Percentiles rank a stretch among this genome's conserved stretches.
Conservation (phyloP, 2,888 invertebrate genomes). For the Pheosia tremula region DNA sequence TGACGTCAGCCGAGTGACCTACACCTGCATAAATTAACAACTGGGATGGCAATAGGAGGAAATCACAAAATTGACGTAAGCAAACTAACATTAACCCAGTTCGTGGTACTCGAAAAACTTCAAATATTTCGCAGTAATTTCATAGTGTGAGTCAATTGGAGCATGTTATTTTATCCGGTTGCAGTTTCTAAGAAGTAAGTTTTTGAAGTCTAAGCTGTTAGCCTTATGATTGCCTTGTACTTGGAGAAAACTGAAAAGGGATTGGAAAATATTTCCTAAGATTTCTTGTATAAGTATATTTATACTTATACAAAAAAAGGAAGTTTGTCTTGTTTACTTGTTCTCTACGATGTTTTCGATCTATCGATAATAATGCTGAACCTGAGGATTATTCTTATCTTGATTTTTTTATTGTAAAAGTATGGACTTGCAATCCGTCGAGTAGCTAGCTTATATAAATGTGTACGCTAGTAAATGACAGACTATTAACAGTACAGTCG, state of each 20-base stretch:
- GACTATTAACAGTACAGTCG: too few relatives aligned
- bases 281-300: background rate
- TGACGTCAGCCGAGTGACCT: too few relatives aligned
- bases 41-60: background rate
- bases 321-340: too few relatives aligned
- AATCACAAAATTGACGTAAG: conserved; percentile 8
- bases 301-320: too few relatives aligned
- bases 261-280: conserved; percentile 14
- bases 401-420: too few relatives aligned
- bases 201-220: conserved; percentile 45
- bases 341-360: too few relatives aligned
- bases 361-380: too few relatives aligned
- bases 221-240: conserved; percentile 49
- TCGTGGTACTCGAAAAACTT: background rate
- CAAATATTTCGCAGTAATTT: conserved; percentile 14
- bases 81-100: background rate
- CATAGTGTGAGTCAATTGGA: conserved; percentile 9
- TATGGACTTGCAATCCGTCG: too few relatives aligned
- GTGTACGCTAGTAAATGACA: too few relatives aligned
- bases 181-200: conserved; percentile 35
- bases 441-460: too few relatives aligned
- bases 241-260: conserved; percentile 38
- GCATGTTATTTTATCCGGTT: conserved; percentile 37
- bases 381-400: too few relatives aligned
- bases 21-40: background rate